Conservation (phyloP, 2,797 vertebrate genomes). For the Sebastes steindachneri region DNA sequence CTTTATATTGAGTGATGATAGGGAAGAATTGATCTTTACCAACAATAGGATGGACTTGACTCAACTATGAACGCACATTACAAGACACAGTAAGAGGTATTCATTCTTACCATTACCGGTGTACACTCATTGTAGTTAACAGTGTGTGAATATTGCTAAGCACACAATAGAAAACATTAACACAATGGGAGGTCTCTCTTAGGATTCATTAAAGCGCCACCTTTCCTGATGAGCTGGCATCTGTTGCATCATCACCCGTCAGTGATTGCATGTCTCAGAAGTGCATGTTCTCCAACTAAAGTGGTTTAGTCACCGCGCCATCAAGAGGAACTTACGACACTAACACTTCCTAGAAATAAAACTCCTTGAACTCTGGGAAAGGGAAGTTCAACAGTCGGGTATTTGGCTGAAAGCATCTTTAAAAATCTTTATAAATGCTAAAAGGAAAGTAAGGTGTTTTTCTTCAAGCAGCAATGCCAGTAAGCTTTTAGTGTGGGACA, state of each 20-base stretch:
- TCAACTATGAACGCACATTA: not conserved
- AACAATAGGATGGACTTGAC: not conserved
- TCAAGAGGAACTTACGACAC: conserved; percentile 65
- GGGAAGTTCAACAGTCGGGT: conserved; percentile 2
- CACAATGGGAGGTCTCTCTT: conserved; percentile 64
- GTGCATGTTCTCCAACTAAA: conserved; percentile 64
- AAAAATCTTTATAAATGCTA: not conserved
- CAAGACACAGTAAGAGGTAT: not conserved
- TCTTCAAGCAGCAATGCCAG: not conserved
- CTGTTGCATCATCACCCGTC: conserved; percentile 68
- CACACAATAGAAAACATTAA: conserved; percentile 29
- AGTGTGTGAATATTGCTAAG: conserved; percentile 47
- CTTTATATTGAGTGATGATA: not conserved
- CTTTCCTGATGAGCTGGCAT: conserved; percentile 72
- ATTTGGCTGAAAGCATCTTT: not conserved
- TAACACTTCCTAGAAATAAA: conserved; percentile 61
- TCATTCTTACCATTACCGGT: not conserved
- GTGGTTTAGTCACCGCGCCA: conserved; percentile 60
- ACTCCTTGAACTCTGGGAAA: conserved; percentile 7
- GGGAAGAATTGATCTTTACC: not conserved
- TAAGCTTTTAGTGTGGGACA: not conserved
- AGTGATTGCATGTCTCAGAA: conserved; percentile 63
- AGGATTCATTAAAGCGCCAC: conserved; percentile 52
- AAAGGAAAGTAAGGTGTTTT: not conserved
- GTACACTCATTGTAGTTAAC: conserved; percentile 34